Percentiles rank a stretch among this genome's conserved stretches.
phyloP scores from a whole-genome alignment of 2,888 invertebrate species.

The Eupsilia transversa region DNA sequence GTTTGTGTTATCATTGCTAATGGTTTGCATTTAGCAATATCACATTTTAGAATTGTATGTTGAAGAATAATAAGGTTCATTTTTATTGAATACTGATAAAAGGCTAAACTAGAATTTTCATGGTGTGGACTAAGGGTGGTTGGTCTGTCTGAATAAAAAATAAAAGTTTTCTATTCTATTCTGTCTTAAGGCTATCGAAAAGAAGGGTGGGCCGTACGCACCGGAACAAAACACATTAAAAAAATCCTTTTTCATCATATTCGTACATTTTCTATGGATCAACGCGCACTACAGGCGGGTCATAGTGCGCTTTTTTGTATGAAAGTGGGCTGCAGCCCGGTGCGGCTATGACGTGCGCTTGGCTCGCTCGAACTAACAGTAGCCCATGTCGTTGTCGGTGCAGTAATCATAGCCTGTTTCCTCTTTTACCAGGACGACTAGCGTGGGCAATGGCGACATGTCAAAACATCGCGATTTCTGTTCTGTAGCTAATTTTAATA shows the following conservation, averaged over 20 bases:
- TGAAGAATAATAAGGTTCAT: background rate
- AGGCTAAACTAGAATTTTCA: background rate
- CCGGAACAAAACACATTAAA: background rate
- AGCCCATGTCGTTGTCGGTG: background rate
- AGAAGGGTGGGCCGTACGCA: background rate
- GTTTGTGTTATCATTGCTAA: background rate
- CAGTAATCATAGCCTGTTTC: background rate
- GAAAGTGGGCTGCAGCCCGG: background rate
- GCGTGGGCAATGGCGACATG: background rate
- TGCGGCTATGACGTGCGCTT: background rate
- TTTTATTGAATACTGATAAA: background rate
- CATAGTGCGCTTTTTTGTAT: background rate
- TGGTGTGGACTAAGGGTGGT: too few relatives aligned
- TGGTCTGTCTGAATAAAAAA: too few relatives aligned
- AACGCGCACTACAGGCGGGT: background rate
- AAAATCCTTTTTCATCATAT: background rate
- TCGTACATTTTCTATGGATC: background rate
- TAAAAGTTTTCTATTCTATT: too few relatives aligned
- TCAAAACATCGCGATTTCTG: background rate
- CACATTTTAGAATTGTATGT: background rate
- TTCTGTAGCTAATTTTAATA: background rate
- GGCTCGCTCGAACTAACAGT: background rate
- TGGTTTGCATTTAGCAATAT: background rate
- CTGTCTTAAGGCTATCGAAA: background rate
- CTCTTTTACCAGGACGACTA: background rate